These are phyloP conservation scores for Eulithis testata DNA, from an alignment of 2,888 invertebrate species.

Conservation along the genomic window DNA sequence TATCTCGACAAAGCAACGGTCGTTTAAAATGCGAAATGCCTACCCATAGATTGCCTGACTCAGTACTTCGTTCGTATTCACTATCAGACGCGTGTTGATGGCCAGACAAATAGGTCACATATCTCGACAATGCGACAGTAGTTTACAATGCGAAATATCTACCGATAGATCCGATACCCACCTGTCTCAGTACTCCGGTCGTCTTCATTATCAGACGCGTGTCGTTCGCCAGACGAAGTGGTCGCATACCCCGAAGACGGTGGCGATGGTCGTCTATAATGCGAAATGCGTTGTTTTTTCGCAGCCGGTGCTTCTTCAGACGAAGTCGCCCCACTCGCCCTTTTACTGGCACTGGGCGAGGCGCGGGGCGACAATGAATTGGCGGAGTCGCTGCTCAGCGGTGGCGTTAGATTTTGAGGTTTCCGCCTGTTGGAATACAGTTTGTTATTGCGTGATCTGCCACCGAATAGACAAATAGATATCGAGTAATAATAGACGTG, in stretches of 20 bases:
- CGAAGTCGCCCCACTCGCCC: slow-evolving; percentile 87
- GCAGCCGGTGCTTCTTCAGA: slow-evolving; percentile 84
- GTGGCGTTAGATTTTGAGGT: slow-evolving; percentile 95
- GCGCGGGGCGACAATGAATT: slow-evolving; percentile 93
- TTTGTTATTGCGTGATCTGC: slow-evolving; percentile 8
- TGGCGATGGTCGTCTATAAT: slow-evolving; percentile 85
- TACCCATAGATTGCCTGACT: too few species aligned
- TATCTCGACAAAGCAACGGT: slow-evolving; percentile 77
- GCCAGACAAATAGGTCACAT: too few species aligned
- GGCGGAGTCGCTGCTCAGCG: slow-evolving; percentile 93
- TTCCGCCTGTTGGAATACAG: slow-evolving; percentile 86
- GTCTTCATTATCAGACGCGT: slow-evolving; percentile 81
- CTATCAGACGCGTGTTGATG: too few species aligned
- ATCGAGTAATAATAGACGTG: too few species aligned
- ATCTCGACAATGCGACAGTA: too few species aligned
- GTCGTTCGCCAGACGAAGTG: slow-evolving; percentile 81
- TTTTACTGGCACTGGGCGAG: slow-evolving; percentile 83
- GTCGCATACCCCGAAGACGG: slow-evolving; percentile 77
- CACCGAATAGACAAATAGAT: too few species aligned
- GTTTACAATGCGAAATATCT: too few species aligned
- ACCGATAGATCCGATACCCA: neutral
- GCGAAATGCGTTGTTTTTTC: slow-evolving; percentile 94
- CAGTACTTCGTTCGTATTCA: too few species aligned
- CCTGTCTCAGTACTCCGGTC: slow-evolving; percentile 64
- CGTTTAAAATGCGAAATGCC: slow-evolving; percentile 91